Percentiles rank a stretch among this genome's conserved stretches.
These are phyloP conservation scores for Prochilodus magdalenae DNA, from an alignment of 2,113 vertebrate genomes.

Conservation along the genomic window DNA sequence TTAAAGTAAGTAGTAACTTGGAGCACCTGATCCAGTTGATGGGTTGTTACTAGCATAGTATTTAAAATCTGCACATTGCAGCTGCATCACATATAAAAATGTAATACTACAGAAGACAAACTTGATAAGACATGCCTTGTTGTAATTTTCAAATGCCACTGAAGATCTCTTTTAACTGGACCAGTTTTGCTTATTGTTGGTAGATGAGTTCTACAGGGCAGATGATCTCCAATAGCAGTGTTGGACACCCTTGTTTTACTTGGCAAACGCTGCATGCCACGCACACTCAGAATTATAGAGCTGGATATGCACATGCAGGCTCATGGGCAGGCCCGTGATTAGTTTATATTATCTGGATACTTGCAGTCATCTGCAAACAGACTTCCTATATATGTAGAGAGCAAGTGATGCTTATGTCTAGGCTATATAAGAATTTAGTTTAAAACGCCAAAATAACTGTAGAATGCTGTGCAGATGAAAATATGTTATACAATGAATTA, in stretches of 20 bases:
- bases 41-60: no score
- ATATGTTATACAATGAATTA: not conserved
- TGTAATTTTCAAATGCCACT: not conserved
- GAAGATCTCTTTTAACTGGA: not conserved
- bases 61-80: no score
- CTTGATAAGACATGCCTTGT: no score
- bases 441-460: conserved; percentile 4
- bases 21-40: no score
- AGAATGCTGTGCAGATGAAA: not conserved
- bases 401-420: not conserved
- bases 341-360: conserved; percentile 27
- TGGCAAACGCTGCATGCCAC: conserved; percentile 5
- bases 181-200: not conserved
- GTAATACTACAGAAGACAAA: no score
- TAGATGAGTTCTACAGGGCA: not conserved
- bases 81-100: no score
- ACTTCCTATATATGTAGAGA: not conserved
- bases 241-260: not conserved
- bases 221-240: not conserved
- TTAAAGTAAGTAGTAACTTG: no score
- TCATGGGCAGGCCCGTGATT: conserved; percentile 41
- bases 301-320: not conserved
- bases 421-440: not conserved
- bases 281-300: not conserved
- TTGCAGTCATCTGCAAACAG: conserved; percentile 7